These are phyloP conservation scores for Epistrophe grossulariae DNA, from an alignment of 2,888 invertebrate genomes.

Conservation along the genomic window DNA sequence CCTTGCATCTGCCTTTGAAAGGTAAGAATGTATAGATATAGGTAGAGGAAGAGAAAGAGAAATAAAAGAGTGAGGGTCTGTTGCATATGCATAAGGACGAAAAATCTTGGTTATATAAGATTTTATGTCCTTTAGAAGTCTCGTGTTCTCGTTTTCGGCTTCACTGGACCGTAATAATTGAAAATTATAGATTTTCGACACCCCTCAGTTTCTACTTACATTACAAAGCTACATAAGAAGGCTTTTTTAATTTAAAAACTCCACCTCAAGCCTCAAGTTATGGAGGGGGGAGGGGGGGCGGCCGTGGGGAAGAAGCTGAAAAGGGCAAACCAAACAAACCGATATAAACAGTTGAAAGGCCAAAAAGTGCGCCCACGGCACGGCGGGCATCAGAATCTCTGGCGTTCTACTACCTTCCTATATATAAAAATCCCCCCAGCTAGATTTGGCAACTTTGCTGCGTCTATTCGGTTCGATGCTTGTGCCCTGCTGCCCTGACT, in stretches of 20 bases:
- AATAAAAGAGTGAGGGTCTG: background rate
- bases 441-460: conserved; percentile 20
- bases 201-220: background rate
- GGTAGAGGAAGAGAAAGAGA: background rate
- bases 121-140: conserved; percentile 33
- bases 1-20: conserved; percentile 44
- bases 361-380: conserved; percentile 27
- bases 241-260: conserved; percentile 17
- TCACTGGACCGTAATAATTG: conserved; percentile 80
- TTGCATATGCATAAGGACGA: conserved; percentile 57
- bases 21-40: background rate
- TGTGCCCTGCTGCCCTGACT: background rate
- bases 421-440: background rate
- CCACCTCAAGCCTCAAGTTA: background rate
- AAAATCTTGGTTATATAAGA: conserved; percentile 26
- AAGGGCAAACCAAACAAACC: conserved; percentile 26
- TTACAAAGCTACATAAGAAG: background rate
- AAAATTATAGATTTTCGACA: conserved; percentile 68
- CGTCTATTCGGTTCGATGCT: conserved; percentile 18
- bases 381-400: conserved; percentile 13
- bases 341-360: conserved; percentile 28
- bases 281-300: too few species aligned
- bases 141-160: conserved; percentile 77
- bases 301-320: background rate
- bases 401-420: background rate